Evolutionary conservation across 2,888 invertebrate genomes (phyloP).

Genomic region (Candidula unifasciata): DNA sequence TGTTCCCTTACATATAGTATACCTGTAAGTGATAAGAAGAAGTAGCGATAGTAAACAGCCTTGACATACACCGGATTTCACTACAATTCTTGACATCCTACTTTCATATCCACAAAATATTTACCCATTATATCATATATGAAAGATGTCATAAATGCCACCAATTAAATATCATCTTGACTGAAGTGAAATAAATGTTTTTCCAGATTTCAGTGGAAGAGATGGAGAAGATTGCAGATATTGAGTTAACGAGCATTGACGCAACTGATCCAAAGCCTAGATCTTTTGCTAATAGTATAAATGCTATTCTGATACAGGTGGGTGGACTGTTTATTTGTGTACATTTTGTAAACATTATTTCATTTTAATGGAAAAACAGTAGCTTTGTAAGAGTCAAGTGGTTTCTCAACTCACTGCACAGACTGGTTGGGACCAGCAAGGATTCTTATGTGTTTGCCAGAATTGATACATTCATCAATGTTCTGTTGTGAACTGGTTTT

Average conservation of each 20-base stretch:
- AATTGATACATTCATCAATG: no score
- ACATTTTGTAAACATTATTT: no score
- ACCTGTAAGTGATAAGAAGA: no score
- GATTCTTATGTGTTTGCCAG: no score
- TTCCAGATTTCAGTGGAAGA: conserved; percentile 21
- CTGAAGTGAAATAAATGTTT: background rate
- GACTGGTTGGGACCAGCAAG: no score
- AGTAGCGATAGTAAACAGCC: no score
- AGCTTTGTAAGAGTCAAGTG: no score
- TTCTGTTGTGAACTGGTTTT: no score
- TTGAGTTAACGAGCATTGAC: conserved; percentile 71
- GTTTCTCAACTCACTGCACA: no score
- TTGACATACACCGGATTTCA: background rate
- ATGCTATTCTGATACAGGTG: conserved; percentile 70
- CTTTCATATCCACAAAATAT: background rate
- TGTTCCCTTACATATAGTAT: background rate
- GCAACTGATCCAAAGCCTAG: conserved; percentile 66
- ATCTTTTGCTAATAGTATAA: conserved; percentile 64
- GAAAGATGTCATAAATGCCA: background rate
- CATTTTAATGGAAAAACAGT: no score
- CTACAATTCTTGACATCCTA: background rate
- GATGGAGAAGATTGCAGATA: conserved; percentile 73
- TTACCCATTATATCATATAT: background rate
- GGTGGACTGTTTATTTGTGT: background rate
- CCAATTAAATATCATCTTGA: background rate